phyloP scores from a whole-genome alignment of 2,888 invertebrate genomes.

The Eilema sororculum region DNA sequence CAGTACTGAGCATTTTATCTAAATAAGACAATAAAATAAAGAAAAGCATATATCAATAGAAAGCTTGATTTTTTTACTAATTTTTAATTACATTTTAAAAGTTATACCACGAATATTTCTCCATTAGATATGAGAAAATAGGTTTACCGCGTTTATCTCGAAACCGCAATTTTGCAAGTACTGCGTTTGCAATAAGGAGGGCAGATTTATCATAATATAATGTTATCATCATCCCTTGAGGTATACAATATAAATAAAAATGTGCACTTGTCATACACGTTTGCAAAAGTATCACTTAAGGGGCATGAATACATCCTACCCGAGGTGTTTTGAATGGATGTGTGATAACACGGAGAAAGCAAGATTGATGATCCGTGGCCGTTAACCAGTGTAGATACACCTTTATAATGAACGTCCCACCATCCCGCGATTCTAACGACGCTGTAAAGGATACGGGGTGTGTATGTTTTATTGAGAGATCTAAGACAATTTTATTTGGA shows the following conservation, averaged over 20 bases:
- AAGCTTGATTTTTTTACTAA: too few species aligned
- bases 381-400: conserved; percentile 52
- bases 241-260: conserved; percentile 1
- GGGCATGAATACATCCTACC: conserved; percentile 38
- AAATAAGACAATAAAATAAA: too few species aligned
- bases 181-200: too few species aligned
- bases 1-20: too few species aligned
- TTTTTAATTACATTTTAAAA: too few species aligned
- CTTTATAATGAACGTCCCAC: conserved; percentile 48
- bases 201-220: neutral
- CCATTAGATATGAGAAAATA: too few species aligned
- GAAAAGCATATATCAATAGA: too few species aligned
- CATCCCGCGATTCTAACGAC: conserved; percentile 29
- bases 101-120: too few species aligned
- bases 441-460: conserved; percentile 20
- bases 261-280: neutral
- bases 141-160: too few species aligned
- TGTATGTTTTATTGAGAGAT: neutral
- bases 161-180: too few species aligned
- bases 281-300: conserved; percentile 38
- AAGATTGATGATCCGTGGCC: conserved; percentile 51
- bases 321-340: conserved; percentile 43
- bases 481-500: neutral
- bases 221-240: neutral
- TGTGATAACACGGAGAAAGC: conserved; percentile 47